Conservation (phyloP, 2,888 invertebrate species). For the Drosophila putrida region DNA sequence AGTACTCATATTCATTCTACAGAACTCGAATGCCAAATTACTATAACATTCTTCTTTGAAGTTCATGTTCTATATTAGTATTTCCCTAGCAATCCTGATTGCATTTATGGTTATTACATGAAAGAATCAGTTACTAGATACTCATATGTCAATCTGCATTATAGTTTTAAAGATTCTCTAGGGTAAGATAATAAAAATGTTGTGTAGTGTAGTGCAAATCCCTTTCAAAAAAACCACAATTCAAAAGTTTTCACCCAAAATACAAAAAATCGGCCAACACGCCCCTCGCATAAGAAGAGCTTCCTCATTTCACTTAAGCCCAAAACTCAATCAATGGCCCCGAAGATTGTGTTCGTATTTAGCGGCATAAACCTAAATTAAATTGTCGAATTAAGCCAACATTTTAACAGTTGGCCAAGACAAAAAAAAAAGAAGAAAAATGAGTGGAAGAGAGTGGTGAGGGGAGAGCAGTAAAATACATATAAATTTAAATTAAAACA, state of each 20-base stretch:
- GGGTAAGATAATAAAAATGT: background rate
- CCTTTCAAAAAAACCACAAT: background rate
- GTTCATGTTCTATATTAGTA: too few species aligned
- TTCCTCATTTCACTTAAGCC: conserved; percentile 71
- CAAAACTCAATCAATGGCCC: conserved; percentile 22
- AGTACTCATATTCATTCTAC: too few species aligned
- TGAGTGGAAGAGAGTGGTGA: background rate
- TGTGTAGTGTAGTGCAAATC: background rate
- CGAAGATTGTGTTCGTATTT: conserved; percentile 57
- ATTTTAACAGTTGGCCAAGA: conserved; percentile 60
- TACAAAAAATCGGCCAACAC: conserved; percentile 27
- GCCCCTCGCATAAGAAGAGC: conserved; percentile 45
- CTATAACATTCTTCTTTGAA: too few species aligned
- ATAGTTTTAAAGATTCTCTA: too few species aligned
- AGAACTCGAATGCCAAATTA: too few species aligned
- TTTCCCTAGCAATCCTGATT: too few species aligned
- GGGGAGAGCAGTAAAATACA: conserved; percentile 20
- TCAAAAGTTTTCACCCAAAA: conserved; percentile 39
- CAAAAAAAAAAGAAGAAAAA: conserved; percentile 2
- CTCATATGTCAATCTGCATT: too few species aligned
- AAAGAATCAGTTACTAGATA: too few species aligned
- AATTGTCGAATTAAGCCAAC: conserved; percentile 78
- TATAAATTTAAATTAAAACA: conserved; percentile 77
- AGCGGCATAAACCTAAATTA: conserved; percentile 74
- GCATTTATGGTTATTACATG: too few species aligned